phyloP scores from a whole-genome alignment of 2,113 vertebrate genomes.

The Thamnaconus septentrionalis region DNA sequence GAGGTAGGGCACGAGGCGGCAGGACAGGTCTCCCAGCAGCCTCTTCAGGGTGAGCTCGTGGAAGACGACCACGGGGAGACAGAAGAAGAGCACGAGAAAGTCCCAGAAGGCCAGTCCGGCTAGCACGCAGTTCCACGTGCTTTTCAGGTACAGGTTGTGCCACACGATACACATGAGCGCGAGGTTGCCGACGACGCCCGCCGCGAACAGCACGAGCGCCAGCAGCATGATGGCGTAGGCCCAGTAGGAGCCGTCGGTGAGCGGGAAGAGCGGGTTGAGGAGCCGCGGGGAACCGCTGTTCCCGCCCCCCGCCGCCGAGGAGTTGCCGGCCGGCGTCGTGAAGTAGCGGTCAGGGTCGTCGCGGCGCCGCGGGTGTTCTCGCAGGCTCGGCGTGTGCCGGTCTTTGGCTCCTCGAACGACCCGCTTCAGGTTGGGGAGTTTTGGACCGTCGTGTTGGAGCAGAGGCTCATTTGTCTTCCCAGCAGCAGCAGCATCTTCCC shows the following conservation, averaged over 20 bases:
- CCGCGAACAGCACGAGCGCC: conserved; percentile 85
- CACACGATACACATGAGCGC: conserved; percentile 94
- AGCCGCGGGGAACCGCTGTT: conserved; percentile 32
- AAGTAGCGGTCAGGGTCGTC: conserved; percentile 68
- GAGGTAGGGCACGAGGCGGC: conserved; percentile 89
- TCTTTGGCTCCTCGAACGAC: conserved; percentile 73
- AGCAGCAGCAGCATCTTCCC: conserved; percentile 7
- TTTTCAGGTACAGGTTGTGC: conserved; percentile 93
- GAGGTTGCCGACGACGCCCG: conserved; percentile 89
- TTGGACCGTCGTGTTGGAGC: not conserved
- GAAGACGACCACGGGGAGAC: conserved; percentile 90
- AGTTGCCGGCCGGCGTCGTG: conserved; percentile 56
- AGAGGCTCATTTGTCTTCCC: not conserved
- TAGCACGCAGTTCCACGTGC: conserved; percentile 91
- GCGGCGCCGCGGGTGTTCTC: conserved; percentile 55
- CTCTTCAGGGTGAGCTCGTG: conserved; percentile 88
- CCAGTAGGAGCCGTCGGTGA: conserved; percentile 82
- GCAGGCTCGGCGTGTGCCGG: conserved; percentile 35
- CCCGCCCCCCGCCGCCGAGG: conserved; percentile 25
- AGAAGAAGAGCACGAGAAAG: conserved; percentile 93
- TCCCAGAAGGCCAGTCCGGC: conserved; percentile 94
- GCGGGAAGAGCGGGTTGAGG: conserved; percentile 84
- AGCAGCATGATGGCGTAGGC: conserved; percentile 88
- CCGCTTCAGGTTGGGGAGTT: conserved; percentile 32
- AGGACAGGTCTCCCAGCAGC: conserved; percentile 86